Conservation (phyloP, 2,113 vertebrate species). For the Nibea albiflora region DNA sequence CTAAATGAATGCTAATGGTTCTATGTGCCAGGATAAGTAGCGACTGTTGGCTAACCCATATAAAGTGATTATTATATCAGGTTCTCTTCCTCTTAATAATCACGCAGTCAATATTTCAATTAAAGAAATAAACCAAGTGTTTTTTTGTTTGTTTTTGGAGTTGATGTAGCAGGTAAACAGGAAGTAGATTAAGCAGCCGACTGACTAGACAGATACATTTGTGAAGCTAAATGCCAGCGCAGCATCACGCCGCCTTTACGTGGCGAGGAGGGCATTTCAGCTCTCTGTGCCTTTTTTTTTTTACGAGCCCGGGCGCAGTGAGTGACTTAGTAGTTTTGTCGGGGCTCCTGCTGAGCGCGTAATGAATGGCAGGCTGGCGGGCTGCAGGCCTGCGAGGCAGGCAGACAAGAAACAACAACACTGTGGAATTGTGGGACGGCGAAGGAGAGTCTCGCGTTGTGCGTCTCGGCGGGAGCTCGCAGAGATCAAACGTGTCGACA, state of each 20-base stretch:
- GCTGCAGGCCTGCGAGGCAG: constrained; percentile 56
- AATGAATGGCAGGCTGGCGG: constrained; percentile 70
- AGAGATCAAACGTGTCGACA: constrained; percentile 72
- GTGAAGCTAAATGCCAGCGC: constrained; percentile 51
- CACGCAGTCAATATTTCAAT: constrained; percentile 33
- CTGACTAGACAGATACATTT: constrained; percentile 13
- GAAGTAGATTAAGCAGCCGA: constrained; percentile 34
- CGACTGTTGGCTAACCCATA: not conserved
- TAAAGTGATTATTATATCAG: not conserved
- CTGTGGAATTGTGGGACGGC: constrained; percentile 71
- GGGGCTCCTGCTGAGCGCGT: constrained; percentile 61
- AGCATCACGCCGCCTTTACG: constrained; percentile 31
- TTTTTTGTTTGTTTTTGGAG: not conserved
- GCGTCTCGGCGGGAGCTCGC: constrained; percentile 56
- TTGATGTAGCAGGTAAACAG: constrained; percentile 41
- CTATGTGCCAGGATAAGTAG: not conserved
- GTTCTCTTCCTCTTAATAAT: constrained; percentile 8
- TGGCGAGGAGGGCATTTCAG: not conserved
- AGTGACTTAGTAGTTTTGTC: constrained; percentile 53
- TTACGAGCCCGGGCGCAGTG: constrained; percentile 50
- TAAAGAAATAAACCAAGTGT: constrained; percentile 7
- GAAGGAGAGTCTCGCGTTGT: constrained; percentile 67
- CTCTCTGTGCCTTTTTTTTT: constrained; percentile 27
- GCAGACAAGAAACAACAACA: constrained; percentile 43
- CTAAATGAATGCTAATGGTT: not conserved